These are phyloP conservation scores for Solenopsis invicta DNA, from an alignment of 1,140 invertebrate species.

Conservation along the genomic window DNA sequence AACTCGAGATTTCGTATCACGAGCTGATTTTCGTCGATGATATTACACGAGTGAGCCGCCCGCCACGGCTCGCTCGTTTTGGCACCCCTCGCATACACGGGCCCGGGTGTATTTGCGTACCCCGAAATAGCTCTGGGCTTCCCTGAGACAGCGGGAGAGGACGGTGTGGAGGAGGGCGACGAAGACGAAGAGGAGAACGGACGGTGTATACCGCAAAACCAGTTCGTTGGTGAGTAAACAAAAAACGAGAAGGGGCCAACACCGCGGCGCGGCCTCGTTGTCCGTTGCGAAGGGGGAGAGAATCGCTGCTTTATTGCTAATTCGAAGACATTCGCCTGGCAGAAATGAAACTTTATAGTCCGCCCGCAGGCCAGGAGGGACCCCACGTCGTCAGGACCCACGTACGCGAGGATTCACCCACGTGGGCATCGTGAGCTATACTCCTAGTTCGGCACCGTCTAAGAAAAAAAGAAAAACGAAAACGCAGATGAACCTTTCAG, in stretches of 20 bases:
- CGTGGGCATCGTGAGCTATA: constrained; percentile 66
- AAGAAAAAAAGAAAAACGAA: not conserved
- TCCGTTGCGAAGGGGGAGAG: constrained; percentile 77
- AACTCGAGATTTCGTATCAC: not conserved
- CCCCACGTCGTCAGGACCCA: constrained; percentile 49
- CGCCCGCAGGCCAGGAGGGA: constrained; percentile 62
- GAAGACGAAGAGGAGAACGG: constrained; percentile 48
- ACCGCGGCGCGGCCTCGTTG: constrained; percentile 80
- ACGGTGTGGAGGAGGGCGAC: constrained; percentile 74
- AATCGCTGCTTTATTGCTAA: constrained; percentile 86
- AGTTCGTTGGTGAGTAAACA: constrained; percentile 87
- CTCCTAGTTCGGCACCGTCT: constrained; percentile 39
- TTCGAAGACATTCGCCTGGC: constrained; percentile 84
- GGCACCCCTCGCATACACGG: constrained; percentile 82
- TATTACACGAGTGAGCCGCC: constrained; percentile 27
- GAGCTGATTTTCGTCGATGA: constrained; percentile 57
- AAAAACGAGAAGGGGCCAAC: constrained; percentile 86
- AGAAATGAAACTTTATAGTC: constrained; percentile 85
- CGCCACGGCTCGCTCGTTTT: constrained; percentile 62
- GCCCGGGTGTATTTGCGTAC: constrained; percentile 82
- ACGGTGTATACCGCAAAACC: constrained; percentile 85
- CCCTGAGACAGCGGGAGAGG: constrained; percentile 68
- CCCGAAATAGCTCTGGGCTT: constrained; percentile 80
- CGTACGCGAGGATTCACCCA: constrained; percentile 69
- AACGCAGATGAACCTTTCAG: constrained; percentile 4